Base-by-base conservation (phyloP, 2,113 vertebrate species). In the Parotia lawesii region DNA sequence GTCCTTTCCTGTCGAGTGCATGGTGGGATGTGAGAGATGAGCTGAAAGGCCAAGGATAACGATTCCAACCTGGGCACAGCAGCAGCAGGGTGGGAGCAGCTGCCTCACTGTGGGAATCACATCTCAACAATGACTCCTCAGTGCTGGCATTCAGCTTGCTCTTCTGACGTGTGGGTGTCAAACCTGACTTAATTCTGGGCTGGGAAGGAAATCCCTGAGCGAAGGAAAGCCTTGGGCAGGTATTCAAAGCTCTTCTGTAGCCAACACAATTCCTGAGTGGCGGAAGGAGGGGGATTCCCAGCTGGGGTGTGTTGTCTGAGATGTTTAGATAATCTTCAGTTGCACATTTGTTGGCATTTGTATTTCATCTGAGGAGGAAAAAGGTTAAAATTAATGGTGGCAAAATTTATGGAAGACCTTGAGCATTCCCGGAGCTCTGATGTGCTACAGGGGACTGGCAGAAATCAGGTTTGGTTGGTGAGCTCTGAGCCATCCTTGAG, bases 401-500 rank as follows among this genome's bases (percentile, higher is more conserved):
- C 44, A 56, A 58, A 85, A 78, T 21, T 85, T 66, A 31, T 1
- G 1, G 21, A 64, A 75, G 38, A n/a, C 24, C 3, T n/a, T 20
- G 40, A 74, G 40, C 2, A 0, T 35, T 89, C 44, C 57, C 2
- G 6, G 40, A 65, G 66, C 35, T 75, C 28, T n/a, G 44, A 65
- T 0, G 0, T 62, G 16, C 28, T 67, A 29, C 29, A 21, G 75
- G 42, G 15, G 11, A n/a, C 33, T n/a, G 20, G 19, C 42, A 83
- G 28, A n/a, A 47, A 24, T 35, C 7, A 5, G 31, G 9, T 84
- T 65, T 65, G 35, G 28, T 57, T 70, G 73, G 24, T 70, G 69
- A 79, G 74, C 37, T 80, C 31, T 48, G 48, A 93, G 58, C 44
- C 15, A 25, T 53, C 40, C 38, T 89, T 28, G 44, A 42, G 47